Conservation (phyloP, 1,140 invertebrate genomes). For the Dreissena polymorpha region DNA sequence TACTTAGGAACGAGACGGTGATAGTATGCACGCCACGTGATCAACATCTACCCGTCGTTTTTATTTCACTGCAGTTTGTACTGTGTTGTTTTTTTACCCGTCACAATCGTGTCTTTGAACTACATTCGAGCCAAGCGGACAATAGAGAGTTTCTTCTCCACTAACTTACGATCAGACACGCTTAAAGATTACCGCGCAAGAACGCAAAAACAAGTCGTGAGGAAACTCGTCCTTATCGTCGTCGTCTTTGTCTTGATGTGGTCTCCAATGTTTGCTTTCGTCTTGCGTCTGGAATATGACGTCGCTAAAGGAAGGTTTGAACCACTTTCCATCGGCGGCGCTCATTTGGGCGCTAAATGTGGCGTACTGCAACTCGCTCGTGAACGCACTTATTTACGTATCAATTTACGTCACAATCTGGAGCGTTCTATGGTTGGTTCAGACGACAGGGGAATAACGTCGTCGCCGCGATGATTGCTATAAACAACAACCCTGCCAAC, state of each 20-base stretch:
- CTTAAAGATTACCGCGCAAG: not conserved
- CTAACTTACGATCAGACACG: not conserved
- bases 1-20: not conserved
- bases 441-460: no score
- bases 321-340: not conserved
- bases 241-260: not conserved
- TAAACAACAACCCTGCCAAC: no score
- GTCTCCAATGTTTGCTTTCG: not conserved
- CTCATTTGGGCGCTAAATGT: not conserved
- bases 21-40: not conserved
- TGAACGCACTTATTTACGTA: not conserved
- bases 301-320: not conserved
- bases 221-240: not conserved
- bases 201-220: not conserved
- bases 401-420: no score
- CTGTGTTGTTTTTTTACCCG: not conserved
- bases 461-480: no score
- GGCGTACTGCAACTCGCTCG: not conserved
- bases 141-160: not conserved
- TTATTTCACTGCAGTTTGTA: not conserved
- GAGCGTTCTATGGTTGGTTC: no score
- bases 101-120: not conserved
- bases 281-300: not conserved
- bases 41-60: not conserved
- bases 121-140: not conserved